Evolutionary conservation across 2,888 invertebrate species (phyloP).

Genomic region (Apomyelois bistriatella): DNA sequence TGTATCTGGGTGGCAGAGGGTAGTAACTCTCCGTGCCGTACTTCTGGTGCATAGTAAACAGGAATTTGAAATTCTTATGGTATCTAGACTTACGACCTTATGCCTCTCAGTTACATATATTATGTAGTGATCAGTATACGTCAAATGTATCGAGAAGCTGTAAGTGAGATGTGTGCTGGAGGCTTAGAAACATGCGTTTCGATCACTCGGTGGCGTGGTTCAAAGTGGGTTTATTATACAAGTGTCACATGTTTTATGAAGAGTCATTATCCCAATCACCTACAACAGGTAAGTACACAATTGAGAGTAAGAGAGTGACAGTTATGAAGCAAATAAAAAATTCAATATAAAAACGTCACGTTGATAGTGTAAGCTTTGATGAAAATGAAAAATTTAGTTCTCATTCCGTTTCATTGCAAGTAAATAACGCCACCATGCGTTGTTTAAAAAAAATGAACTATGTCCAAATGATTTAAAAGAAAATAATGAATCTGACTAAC

Average conservation of each 20-base stretch:
- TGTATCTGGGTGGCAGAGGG: slow-evolving; percentile 76
- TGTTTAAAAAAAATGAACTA: slow-evolving; percentile 16
- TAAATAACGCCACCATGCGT: slow-evolving; percentile 51
- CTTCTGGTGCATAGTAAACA: slow-evolving; percentile 29
- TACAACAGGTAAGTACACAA: slow-evolving; percentile 38
- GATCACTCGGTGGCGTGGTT: slow-evolving; percentile 80
- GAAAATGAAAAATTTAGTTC: slow-evolving; percentile 15
- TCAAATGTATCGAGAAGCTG: slow-evolving; percentile 77
- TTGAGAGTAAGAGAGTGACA: slow-evolving; percentile 32
- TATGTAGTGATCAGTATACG: slow-evolving; percentile 66
- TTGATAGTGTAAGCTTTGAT: slow-evolving; percentile 23
- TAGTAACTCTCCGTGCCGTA: slow-evolving; percentile 46
- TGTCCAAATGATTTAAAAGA: slow-evolving; percentile 22
- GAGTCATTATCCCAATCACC: slow-evolving; percentile 50
- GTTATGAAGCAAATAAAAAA: slow-evolving; percentile 33
- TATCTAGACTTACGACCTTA: slow-evolving; percentile 56
- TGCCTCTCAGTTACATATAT: slow-evolving; percentile 70
- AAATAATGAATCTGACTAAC: slow-evolving; percentile 27
- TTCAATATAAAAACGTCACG: slow-evolving; percentile 27
- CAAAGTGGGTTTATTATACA: slow-evolving; percentile 68
- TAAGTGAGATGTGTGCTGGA: slow-evolving; percentile 78
- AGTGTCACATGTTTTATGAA: slow-evolving; percentile 68
- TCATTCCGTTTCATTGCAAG: slow-evolving; percentile 1
- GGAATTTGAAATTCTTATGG: slow-evolving; percentile 19
- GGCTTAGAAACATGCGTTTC: slow-evolving; percentile 77